Base-by-base conservation (phyloP, 2,113 vertebrate genomes). In the Romanogobio albipinnatus region DNA sequence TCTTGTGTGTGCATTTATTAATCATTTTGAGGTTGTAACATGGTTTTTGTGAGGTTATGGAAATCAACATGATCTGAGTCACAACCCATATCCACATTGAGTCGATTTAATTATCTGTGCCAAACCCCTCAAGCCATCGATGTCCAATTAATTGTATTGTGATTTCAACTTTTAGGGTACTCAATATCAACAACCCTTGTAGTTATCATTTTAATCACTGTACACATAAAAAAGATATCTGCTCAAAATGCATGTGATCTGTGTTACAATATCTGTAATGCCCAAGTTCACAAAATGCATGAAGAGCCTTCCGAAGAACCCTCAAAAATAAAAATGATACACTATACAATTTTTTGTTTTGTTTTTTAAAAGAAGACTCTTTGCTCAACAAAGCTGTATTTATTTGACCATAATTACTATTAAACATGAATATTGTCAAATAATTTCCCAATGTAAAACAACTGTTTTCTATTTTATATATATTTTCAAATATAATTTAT, bases 101-200 rank as follows among this genome's bases (percentile, higher is more conserved):
- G 7, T 24, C 2, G 4, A 78, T 26, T n/a, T 79, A 79, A 62
- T 62, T 22, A 61, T 62, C 22, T 79, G 33, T 79, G 47, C 26
- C 14, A 51, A 76, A 33, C 29, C 10, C 9, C 9, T 45, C 22
- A 62, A 62, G 29, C 4, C 39, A 47, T 58, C 9, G 2, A 22
- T 39, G 58, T 47, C n/a, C n/a, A 62, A 47, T 80, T 80, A 0
- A 22, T 79, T 61, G 49, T 15, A 64, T 49, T 80, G 77, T 66
- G n/a, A 64, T 80, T 80, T 26, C 39, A 64, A 9, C 13, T 66
- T 29, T 39, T 80, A 49, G 43, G 19, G 36, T 39, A 39, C 33
- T 39, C 3, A 68, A 68, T 39, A 68, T 39, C 15, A 68, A 19
- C 15, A 68, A 19, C 15, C 15, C 64, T 68, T 68, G 19, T 19